Base-by-base conservation (phyloP, 2,797 vertebrate genomes). In the Argyrosomus regius region DNA sequence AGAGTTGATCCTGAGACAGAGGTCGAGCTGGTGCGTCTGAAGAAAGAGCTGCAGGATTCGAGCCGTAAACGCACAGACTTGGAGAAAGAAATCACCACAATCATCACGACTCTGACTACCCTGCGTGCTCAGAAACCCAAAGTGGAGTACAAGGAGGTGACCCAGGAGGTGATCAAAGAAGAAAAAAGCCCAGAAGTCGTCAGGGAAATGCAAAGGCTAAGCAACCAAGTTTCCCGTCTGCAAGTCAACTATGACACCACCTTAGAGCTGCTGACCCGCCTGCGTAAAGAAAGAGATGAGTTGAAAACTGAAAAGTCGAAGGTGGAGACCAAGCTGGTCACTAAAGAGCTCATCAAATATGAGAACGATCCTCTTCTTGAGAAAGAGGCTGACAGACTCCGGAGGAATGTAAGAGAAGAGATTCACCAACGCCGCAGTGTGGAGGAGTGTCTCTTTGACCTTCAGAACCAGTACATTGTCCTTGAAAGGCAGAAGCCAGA, bases 361-460 rank as follows among this genome's bases (percentile, higher is more conserved):
- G 97, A 98, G 89, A 96, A 97, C 0, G 98, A 99, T 66, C 97
- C 97, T 0, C 96, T 98, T 11, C 49, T 98, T 75, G 97, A 97
- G 85, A 98, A 97, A 81, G 98, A 99, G 85, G 96, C 93, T 0
- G 96, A 97, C 77, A 93, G 96, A n/a, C 91, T 99, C 31, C 94
- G 95, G 24, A 96, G 93, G 81, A 95, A 97, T 74, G 82, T 98
- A 10, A 92, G 96, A 13, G 96, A 96, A 6, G 96, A 96, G 64
- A 88, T 93, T 35, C 96, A 96, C 5, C 94, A 94, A 68, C 96
- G 97, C 5, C 96, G 97, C 78, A 93, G 82, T 0, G 39, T 95
- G 4, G 98, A 99, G 90, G 96, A 97, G 41, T 70, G 54, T 1
- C 87, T 99, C 28, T 97, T 96, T 58, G 97, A 98, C 78, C 92